phyloP scores from a whole-genome alignment of 2,797 vertebrate genomes.

The Bryconaethiops microstoma region DNA sequence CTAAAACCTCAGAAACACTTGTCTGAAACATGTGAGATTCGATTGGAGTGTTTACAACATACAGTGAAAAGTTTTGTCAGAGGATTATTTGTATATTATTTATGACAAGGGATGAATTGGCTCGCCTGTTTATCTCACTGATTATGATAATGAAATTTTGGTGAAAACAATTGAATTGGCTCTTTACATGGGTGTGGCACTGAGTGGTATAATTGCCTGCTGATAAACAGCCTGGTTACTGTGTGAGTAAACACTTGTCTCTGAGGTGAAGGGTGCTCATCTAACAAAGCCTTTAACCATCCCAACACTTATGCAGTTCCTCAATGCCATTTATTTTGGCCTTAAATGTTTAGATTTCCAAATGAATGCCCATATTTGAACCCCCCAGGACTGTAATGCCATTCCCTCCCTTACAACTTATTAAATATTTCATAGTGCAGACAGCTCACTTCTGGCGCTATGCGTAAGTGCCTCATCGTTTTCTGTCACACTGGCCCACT shows the following conservation, averaged over 20 bases:
- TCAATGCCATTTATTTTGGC: conserved; percentile 41
- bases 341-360: conserved; percentile 39
- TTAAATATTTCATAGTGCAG: conserved; percentile 73
- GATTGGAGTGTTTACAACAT: too few relatives aligned
- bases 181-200: background rate
- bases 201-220: background rate
- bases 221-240: background rate
- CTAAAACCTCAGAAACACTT: too few relatives aligned
- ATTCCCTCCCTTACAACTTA: conserved; percentile 58
- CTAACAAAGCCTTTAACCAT: conserved; percentile 53
- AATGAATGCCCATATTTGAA: conserved; percentile 18
- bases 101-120: too few relatives aligned
- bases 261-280: conserved; percentile 54
- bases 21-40: too few relatives aligned
- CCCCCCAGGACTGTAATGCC: conserved; percentile 49
- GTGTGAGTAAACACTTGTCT: conserved; percentile 41
- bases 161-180: background rate
- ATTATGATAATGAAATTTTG: background rate
- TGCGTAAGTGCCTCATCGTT: conserved; percentile 11
- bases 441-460: conserved; percentile 67
- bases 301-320: conserved; percentile 41
- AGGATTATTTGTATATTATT: background rate
- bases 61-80: too few relatives aligned
- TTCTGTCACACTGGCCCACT: conserved; percentile 68
- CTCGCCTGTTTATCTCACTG: too few relatives aligned